Evolutionary conservation across 1,140 invertebrate species (phyloP).

Genomic region (Drosophila tsacasi): DNA sequence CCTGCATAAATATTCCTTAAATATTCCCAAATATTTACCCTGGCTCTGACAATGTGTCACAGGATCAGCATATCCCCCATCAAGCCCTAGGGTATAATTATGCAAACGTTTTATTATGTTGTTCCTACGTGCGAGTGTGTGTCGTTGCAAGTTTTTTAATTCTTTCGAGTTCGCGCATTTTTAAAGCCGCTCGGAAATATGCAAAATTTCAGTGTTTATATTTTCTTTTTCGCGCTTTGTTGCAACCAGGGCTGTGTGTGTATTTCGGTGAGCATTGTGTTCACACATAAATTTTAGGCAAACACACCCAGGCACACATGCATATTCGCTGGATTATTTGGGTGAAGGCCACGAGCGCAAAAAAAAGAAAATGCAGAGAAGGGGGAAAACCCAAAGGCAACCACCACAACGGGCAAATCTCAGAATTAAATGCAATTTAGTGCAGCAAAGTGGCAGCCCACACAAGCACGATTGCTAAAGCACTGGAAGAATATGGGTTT

Average conservation of each 20-base stretch:
- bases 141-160: slow-evolving; percentile 46
- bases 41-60: slow-evolving; percentile 4
- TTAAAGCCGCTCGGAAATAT: slow-evolving; percentile 74
- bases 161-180: slow-evolving; percentile 49
- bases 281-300: slow-evolving; percentile 78
- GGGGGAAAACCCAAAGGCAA: slow-evolving; percentile 26
- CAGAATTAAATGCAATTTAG: slow-evolving; percentile 82
- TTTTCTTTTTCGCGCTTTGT: slow-evolving; percentile 52
- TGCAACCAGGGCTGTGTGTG: slow-evolving; percentile 36
- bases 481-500: neutral
- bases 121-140: slow-evolving; percentile 16
- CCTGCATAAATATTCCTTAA: slow-evolving; percentile 5
- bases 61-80: slow-evolving; percentile 35
- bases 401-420: slow-evolving; percentile 67
- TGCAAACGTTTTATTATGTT: slow-evolving; percentile 67
- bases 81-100: slow-evolving; percentile 54
- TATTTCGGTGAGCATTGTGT: slow-evolving; percentile 65
- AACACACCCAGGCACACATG: slow-evolving; percentile 36
- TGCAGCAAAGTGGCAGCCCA: slow-evolving; percentile 76
- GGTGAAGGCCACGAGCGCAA: slow-evolving; percentile 66
- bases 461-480: slow-evolving; percentile 27
- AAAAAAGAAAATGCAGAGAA: slow-evolving; percentile 17
- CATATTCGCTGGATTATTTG: slow-evolving; percentile 63
- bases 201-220: slow-evolving; percentile 59
- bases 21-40: slow-evolving; percentile 5